phyloP scores from a whole-genome alignment of 2,888 invertebrate species.

The Nymphalis c-album region DNA sequence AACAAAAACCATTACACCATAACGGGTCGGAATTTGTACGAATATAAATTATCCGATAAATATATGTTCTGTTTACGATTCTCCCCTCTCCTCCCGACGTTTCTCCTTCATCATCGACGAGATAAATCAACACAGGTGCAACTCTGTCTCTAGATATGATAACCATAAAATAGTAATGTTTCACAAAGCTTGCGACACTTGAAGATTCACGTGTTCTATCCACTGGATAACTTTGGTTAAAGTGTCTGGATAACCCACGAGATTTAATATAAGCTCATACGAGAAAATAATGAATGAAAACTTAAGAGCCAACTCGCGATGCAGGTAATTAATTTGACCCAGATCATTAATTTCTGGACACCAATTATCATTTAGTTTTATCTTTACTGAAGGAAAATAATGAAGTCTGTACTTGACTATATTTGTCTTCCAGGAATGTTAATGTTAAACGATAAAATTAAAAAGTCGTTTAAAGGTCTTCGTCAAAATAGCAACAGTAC shows the following conservation, averaged over 20 bases:
- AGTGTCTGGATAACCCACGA: too few relatives aligned
- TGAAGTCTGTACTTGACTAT: neutral
- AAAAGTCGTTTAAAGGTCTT: slow-evolving; percentile 1
- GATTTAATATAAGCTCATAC: neutral
- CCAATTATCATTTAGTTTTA: neutral
- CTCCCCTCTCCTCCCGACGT: too few relatives aligned
- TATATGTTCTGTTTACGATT: too few relatives aligned
- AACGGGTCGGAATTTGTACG: too few relatives aligned
- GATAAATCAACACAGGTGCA: too few relatives aligned
- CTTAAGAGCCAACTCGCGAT: neutral
- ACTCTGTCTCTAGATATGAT: too few relatives aligned
- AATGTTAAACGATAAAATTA: slow-evolving; percentile 7
- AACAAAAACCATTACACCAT: too few relatives aligned
- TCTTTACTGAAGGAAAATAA: neutral
- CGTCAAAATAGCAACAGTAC: neutral
- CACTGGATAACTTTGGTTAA: too few relatives aligned
- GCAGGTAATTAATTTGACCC: slow-evolving; percentile 18
- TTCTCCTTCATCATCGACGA: too few relatives aligned
- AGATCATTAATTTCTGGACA: slow-evolving; percentile 9
- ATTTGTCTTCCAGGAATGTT: neutral
- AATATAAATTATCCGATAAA: too few relatives aligned
- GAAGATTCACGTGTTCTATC: too few relatives aligned
- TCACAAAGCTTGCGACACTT: neutral
- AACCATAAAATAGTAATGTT: too few relatives aligned
- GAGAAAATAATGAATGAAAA: neutral